Conservation (phyloP, 2,113 vertebrate genomes). For the Dendropsophus ebraccatus region DNA sequence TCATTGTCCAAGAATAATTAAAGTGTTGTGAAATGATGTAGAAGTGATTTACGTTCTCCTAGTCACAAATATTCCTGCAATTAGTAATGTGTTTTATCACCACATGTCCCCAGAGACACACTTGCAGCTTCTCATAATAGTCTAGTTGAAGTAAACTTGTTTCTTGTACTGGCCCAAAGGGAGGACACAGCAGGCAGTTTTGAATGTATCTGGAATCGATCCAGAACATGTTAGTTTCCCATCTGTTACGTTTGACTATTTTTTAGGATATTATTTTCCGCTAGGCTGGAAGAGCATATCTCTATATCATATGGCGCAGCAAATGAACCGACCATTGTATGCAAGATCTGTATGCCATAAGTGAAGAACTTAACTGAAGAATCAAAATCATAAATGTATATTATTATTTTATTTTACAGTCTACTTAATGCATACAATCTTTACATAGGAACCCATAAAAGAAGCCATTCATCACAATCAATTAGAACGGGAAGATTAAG, state of each 20-base stretch:
- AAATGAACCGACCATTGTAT: background rate
- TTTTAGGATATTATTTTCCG: conserved; percentile 10
- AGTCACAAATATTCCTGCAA: conserved; percentile 49
- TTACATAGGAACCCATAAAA: background rate
- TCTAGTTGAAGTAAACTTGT: conserved; percentile 54
- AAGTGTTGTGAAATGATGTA: conserved; percentile 39
- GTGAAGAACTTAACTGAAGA: background rate
- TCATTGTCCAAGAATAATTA: conserved; percentile 42
- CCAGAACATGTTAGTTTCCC: conserved; percentile 49
- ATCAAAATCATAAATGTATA: background rate
- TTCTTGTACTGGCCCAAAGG: conserved; percentile 59
- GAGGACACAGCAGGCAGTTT: conserved; percentile 51
- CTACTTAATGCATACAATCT: background rate
- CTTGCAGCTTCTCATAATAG: conserved; percentile 49
- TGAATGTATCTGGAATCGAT: conserved; percentile 42
- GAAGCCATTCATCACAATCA: background rate
- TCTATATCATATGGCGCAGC: background rate
- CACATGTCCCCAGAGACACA: conserved; percentile 36
- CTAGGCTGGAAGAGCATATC: background rate
- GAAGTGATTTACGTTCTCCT: conserved; percentile 45
- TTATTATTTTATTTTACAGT: background rate
- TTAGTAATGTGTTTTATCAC: conserved; percentile 55
- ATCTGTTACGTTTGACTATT: conserved; percentile 51
- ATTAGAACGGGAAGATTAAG: background rate
- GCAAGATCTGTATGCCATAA: background rate